Evolutionary conservation across 2,797 vertebrate genomes (phyloP).

Genomic region (Chloroceryle inda): DNA sequence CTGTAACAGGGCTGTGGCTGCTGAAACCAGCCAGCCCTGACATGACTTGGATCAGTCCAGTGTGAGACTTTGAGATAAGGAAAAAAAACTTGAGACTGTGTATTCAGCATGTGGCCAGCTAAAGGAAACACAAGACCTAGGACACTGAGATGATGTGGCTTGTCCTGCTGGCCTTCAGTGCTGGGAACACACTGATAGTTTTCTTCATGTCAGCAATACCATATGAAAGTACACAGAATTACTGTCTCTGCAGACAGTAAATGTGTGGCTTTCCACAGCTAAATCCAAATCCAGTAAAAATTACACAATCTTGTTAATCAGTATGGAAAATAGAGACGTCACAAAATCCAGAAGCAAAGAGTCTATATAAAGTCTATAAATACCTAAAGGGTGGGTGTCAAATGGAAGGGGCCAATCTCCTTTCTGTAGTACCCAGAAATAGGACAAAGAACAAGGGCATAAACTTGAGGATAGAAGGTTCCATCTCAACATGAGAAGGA

Average conservation of each 20-base stretch:
- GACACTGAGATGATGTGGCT: background rate
- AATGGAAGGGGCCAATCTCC: too few species aligned
- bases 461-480: too few species aligned
- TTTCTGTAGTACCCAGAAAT: too few species aligned
- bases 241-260: background rate
- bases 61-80: background rate
- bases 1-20: background rate
- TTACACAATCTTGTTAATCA: background rate
- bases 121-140: background rate
- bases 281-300: slow-evolving; percentile 24
- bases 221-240: background rate
- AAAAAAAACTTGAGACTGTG: background rate
- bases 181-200: background rate
- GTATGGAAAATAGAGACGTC: background rate
- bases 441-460: too few species aligned
- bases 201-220: background rate
- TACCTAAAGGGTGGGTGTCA: too few species aligned
- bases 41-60: background rate
- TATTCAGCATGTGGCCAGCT: background rate
- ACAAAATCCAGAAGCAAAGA: background rate
- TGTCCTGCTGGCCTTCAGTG: background rate
- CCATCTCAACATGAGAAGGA: too few species aligned
- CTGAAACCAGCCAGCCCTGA: background rate
- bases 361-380: background rate
- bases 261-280: background rate